A percentile compares a stretch with the other conserved stretches of the same genome.
These are phyloP conservation scores for Scaptomyza pallida DNA, from an alignment of 1,140 invertebrate species.

Conservation along the genomic window DNA sequence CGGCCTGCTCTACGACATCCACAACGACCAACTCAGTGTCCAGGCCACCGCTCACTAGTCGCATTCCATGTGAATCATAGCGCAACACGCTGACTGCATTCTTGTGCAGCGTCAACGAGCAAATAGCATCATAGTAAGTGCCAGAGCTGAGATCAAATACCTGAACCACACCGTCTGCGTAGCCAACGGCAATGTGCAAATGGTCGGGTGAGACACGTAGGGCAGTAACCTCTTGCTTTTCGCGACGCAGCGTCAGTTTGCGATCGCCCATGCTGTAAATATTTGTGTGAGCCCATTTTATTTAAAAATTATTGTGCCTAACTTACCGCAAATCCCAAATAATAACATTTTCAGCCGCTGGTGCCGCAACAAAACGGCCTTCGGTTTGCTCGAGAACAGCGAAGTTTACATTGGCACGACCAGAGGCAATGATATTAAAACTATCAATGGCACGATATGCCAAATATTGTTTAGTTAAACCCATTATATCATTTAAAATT, in stretches of 20 bases:
- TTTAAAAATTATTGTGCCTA: neutral
- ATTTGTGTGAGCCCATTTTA: neutral
- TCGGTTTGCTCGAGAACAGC: slow-evolving; percentile 89
- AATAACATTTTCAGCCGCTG: slow-evolving; percentile 95
- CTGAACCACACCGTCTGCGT: slow-evolving; percentile 94
- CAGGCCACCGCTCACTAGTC: slow-evolving; percentile 81
- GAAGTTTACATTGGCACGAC: slow-evolving; percentile 91
- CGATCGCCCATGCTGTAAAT: slow-evolving; percentile 90
- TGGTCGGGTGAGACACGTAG: slow-evolving; percentile 90
- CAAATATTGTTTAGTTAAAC: slow-evolving; percentile 98
- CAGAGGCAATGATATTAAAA: slow-evolving; percentile 94
- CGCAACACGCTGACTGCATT: slow-evolving; percentile 92
- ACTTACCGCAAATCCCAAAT: slow-evolving; percentile 93
- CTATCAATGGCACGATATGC: slow-evolving; percentile 92
- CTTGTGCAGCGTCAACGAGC: slow-evolving; percentile 95
- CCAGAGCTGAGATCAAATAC: slow-evolving; percentile 90
- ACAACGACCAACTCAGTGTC: slow-evolving; percentile 97
- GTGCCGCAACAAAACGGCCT: slow-evolving; percentile 93
- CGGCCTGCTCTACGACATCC: slow-evolving; percentile 96
- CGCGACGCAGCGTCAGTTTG: slow-evolving; percentile 90
- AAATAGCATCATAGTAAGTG: slow-evolving; percentile 85
- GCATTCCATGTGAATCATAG: slow-evolving; percentile 87
- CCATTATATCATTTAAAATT: slow-evolving; percentile 87
- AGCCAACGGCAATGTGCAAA: slow-evolving; percentile 94
- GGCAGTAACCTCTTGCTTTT: slow-evolving; percentile 90